These are phyloP conservation scores for Monochamus alternatus DNA, from an alignment of 2,888 invertebrate species.

Conservation along the genomic window DNA sequence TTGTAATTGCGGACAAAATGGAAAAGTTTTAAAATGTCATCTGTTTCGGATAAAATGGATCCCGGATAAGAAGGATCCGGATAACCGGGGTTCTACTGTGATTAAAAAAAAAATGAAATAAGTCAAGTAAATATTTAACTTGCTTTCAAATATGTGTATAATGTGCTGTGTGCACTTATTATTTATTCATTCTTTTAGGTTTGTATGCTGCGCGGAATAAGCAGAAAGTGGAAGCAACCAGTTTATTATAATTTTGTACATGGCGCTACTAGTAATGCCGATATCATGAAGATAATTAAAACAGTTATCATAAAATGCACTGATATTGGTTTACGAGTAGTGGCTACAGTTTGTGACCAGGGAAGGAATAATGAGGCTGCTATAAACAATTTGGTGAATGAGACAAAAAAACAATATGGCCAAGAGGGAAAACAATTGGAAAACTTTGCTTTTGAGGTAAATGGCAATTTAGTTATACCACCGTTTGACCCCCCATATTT, in stretches of 20 bases:
- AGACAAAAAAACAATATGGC: neutral
- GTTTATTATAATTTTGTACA: constrained; percentile 41
- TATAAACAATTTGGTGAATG: constrained; percentile 32
- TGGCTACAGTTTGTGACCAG: constrained; percentile 35
- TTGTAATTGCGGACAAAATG: no score
- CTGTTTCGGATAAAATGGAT: no score
- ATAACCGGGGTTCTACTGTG: no score
- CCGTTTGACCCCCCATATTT: constrained; percentile 43
- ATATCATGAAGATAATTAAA: constrained; percentile 32
- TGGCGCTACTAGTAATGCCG: constrained; percentile 26
- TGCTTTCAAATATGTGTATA: no score
- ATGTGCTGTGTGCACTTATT: neutral
- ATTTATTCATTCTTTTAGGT: constrained; percentile 28
- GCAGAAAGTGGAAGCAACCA: constrained; percentile 46
- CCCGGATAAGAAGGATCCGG: no score
- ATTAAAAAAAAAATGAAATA: no score
- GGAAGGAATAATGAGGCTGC: constrained; percentile 31
- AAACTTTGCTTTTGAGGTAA: constrained; percentile 26
- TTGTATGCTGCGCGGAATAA: constrained; percentile 43
- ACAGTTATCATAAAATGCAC: neutral
- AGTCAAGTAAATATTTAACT: no score
- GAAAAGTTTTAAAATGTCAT: no score
- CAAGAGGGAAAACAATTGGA: neutral
- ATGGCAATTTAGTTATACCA: constrained; percentile 33
- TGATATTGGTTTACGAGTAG: constrained; percentile 31